These are phyloP conservation scores for Poeciliopsis occidentalis DNA, from an alignment of 2,113 vertebrate species.

Conservation along the genomic window DNA sequence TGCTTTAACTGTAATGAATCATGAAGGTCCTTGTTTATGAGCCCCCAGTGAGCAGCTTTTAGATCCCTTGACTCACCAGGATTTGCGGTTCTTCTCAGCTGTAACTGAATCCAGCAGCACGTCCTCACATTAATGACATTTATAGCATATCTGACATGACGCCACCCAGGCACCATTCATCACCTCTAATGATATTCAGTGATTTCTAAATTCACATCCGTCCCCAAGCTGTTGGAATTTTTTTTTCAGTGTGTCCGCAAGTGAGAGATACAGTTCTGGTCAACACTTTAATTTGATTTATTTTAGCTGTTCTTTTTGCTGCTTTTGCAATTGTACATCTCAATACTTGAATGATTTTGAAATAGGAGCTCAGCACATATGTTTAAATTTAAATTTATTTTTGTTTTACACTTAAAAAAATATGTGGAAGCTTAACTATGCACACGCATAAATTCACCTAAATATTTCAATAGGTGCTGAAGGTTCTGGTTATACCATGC, in stretches of 20 bases:
- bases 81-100: constrained; percentile 1
- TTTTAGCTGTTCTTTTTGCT: too few species aligned
- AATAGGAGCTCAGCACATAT: neutral
- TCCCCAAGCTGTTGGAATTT: constrained; percentile 2
- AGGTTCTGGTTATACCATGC: too few species aligned
- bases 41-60: neutral
- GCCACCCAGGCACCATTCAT: neutral
- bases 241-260: neutral
- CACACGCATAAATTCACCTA: too few species aligned
- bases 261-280: neutral
- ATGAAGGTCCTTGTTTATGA: constrained; percentile 1
- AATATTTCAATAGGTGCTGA: too few species aligned
- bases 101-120: constrained; percentile 29
- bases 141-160: constrained; percentile 10
- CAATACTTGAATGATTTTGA: too few species aligned
- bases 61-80: constrained; percentile 4
- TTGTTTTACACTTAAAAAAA: too few species aligned
- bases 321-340: too few species aligned
- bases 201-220: constrained; percentile 36
- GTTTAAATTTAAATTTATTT: neutral
- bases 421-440: too few species aligned
- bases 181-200: constrained; percentile 7
- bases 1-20: neutral
- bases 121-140: constrained; percentile 19
- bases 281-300: too few species aligned